Conservation (phyloP, 2,888 invertebrate genomes). For the Calameuta pallipes region DNA sequence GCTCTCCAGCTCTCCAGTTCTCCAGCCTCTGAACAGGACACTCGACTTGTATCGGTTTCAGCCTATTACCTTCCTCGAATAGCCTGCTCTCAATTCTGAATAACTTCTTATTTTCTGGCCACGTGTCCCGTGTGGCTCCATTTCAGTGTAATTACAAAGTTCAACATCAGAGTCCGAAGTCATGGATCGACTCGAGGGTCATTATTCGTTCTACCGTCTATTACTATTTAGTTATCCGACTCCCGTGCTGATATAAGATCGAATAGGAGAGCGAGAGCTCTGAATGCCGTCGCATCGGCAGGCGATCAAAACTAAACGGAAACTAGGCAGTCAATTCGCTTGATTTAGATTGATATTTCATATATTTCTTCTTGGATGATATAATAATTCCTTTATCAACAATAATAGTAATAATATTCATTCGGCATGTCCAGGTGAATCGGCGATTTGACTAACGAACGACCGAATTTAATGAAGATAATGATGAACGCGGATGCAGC, state of each 20-base stretch:
- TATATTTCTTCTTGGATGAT: conserved; percentile 13
- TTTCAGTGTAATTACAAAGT: neutral
- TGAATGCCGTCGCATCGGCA: too few species aligned
- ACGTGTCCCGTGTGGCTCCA: neutral
- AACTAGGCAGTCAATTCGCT: neutral
- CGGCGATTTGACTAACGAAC: too few species aligned
- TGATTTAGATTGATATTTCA: too few species aligned
- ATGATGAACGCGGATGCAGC: too few species aligned
- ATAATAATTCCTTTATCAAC: conserved; percentile 54
- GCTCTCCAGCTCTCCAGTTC: too few species aligned
- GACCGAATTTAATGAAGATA: too few species aligned
- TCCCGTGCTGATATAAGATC: too few species aligned
- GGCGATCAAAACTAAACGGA: neutral
- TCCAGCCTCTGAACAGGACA: conserved; percentile 21
- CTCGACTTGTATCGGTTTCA: conserved; percentile 56
- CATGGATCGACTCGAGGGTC: neutral
- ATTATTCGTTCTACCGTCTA: neutral
- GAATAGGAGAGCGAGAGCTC: too few species aligned
- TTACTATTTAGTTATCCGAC: too few species aligned
- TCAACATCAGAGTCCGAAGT: neutral
- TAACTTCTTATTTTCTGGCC: neutral
- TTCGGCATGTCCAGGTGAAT: too few species aligned
- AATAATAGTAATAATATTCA: conserved; percentile 25
- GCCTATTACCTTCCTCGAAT: conserved; percentile 46
- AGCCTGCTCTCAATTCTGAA: neutral